phyloP scores from a whole-genome alignment of 1,140 invertebrate species.

The Achroia grisella region DNA sequence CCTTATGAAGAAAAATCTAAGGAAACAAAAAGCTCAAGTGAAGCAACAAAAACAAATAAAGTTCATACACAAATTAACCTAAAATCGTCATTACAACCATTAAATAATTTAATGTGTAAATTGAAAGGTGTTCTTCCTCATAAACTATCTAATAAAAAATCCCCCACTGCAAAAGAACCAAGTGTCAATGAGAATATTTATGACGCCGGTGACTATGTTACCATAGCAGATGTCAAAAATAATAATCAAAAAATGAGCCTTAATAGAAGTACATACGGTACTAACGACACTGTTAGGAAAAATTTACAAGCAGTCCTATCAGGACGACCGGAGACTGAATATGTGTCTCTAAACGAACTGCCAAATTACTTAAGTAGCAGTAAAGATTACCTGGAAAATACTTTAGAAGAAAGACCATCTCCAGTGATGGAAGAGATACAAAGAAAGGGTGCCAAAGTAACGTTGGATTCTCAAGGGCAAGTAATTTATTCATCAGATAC shows the following conservation, averaged over 20 bases:
- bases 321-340: slow-evolving; percentile 80
- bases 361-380: slow-evolving; percentile 75
- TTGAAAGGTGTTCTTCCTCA: slow-evolving; percentile 76
- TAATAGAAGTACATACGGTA: slow-evolving; percentile 71
- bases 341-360: slow-evolving; percentile 86
- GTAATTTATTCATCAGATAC: slow-evolving; percentile 93
- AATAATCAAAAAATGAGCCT: slow-evolving; percentile 77
- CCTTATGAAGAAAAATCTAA: slow-evolving; percentile 49
- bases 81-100: slow-evolving; percentile 71
- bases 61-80: slow-evolving; percentile 37
- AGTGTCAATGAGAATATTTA: slow-evolving; percentile 58
- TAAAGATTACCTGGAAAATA: slow-evolving; percentile 62
- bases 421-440: slow-evolving; percentile 44
- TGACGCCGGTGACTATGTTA: slow-evolving; percentile 86
- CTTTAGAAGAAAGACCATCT: slow-evolving; percentile 38
- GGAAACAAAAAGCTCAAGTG: slow-evolving; percentile 30
- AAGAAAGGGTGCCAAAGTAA: slow-evolving; percentile 85
- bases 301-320: slow-evolving; percentile 74
- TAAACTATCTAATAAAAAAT: slow-evolving; percentile 70
- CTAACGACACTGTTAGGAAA: slow-evolving; percentile 75
- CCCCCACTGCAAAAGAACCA: slow-evolving; percentile 66
- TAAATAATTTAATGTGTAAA: slow-evolving; percentile 78
- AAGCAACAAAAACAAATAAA: slow-evolving; percentile 50
- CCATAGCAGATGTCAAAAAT: slow-evolving; percentile 86
- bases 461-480: slow-evolving; percentile 90